These are phyloP conservation scores for Argyresthia albistria DNA, from an alignment of 2,888 invertebrate genomes.

Conservation along the genomic window DNA sequence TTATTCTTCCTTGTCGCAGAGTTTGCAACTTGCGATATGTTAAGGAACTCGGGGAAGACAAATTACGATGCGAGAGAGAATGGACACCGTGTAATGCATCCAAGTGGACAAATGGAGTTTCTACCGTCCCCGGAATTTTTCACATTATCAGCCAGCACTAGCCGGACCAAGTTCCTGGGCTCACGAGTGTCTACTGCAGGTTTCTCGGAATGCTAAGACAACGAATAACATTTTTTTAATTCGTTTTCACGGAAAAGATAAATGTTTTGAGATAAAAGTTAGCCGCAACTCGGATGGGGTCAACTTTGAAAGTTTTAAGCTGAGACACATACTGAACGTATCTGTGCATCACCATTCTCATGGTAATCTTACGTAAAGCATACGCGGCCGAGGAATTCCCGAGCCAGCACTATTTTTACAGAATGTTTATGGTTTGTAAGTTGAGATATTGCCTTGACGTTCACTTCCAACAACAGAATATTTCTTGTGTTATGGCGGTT, in stretches of 20 bases:
- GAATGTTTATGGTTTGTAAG: slow-evolving; percentile 27
- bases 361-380: not conserved
- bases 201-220: slow-evolving; percentile 49
- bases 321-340: not conserved
- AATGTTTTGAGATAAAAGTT: slow-evolving; percentile 41
- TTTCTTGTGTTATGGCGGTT: slow-evolving; percentile 35
- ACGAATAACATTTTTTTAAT: slow-evolving; percentile 32
- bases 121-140: not conserved
- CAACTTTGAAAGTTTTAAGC: not conserved
- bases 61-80: slow-evolving; percentile 6
- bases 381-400: not conserved
- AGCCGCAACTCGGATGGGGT: no score
- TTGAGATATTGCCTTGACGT: slow-evolving; percentile 42
- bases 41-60: not conserved
- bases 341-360: not conserved
- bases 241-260: slow-evolving; percentile 60
- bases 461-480: slow-evolving; percentile 38
- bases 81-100: slow-evolving; percentile 6
- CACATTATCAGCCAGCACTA: not conserved
- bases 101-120: no score
- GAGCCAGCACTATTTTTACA: slow-evolving; percentile 28
- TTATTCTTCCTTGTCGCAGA: not conserved
- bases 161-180: not conserved
- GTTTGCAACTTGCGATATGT: not conserved
- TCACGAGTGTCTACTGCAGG: slow-evolving; percentile 16